Evolutionary conservation across 2,888 invertebrate genomes (phyloP).

Genomic region (Operophtera brumata): DNA sequence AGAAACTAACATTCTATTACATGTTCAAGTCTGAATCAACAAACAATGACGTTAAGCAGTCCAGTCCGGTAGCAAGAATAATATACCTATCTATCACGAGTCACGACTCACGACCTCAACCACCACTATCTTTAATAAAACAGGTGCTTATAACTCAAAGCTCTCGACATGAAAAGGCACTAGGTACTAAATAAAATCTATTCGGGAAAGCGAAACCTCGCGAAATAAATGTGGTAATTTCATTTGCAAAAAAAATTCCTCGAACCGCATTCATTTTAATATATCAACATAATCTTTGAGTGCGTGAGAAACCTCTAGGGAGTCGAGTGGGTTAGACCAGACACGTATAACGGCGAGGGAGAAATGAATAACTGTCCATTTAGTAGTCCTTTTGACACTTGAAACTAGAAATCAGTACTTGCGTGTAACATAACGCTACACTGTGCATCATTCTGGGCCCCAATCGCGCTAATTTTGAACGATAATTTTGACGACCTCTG

Average conservation of each 20-base stretch:
- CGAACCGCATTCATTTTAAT: constrained; percentile 69
- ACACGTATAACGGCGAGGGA: constrained; percentile 10
- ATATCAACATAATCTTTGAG: constrained; percentile 68
- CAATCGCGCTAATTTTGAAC: too few species aligned
- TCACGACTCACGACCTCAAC: constrained; percentile 27
- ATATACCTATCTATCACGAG: constrained; percentile 22
- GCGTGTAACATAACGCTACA: background rate
- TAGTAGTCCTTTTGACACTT: constrained; percentile 18
- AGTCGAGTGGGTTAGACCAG: constrained; percentile 40
- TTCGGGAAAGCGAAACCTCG: constrained; percentile 54
- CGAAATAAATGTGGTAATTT: constrained; percentile 69
- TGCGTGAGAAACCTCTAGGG: constrained; percentile 52
- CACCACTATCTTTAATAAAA: constrained; percentile 35
- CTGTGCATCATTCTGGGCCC: too few species aligned
- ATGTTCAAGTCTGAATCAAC: background rate
- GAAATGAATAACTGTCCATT: constrained; percentile 23
- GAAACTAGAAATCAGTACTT: constrained; percentile 8
- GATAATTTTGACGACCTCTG: too few species aligned
- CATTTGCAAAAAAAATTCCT: constrained; percentile 60
- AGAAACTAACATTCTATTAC: background rate
- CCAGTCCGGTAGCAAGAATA: constrained; percentile 10
- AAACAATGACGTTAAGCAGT: background rate
- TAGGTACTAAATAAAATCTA: constrained; percentile 58
- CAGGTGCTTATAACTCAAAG: constrained; percentile 44
- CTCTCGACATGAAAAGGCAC: constrained; percentile 62